Evolutionary conservation across 2,888 invertebrate species (phyloP), one percentile per base, ranked within the genome.

Genomic region (Pyrocoelia pectoralis): DNA sequence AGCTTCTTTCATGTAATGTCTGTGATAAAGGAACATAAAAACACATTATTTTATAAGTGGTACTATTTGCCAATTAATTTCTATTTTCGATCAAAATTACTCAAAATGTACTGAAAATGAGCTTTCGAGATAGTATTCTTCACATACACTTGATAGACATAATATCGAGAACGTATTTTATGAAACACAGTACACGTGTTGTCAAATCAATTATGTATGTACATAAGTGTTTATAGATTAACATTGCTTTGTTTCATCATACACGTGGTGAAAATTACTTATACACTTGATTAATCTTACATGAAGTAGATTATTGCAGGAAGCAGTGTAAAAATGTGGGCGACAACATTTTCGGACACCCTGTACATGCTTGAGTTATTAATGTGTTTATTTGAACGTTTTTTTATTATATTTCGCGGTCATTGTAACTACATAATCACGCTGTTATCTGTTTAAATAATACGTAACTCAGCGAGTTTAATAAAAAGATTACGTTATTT

Each of bases 391-490:
- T 43, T 15, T 13, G 15, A 43, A 43, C 13, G 41, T 15, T 43
- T 43, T 43, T 43, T 43, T 53, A 14, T 29, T 53, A 29, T 48
- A 51, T 55, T 41, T 55, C 24, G 55, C 54, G 60, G 60, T 53
- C 49, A 40, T 60, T 60, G 53, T 19, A 60, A 60, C 60, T 60
- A 60, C 53, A 54, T 61, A 61, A 61, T 55, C 54, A 17, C 46
- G 33, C 14, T 17, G 15, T 58, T 61, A 61, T 61, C 59, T n/a
- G 33, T 29, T 10, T 41, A 49, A 59, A 59, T 59, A 48, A 57
- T 57, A 51, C 50, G 54, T 55, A 55, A 43, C 15, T 15, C 8
- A 54, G 28, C 17, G 29, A 18, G 8, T 54, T 41, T 40, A 54
- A 41, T 54, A 54, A 54, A 54, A 54, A 54, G 13, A 41, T 38